Percentiles rank a stretch among this genome's conserved stretches.
phyloP scores from a whole-genome alignment of 1,140 invertebrate genomes.

The Pseudomyrmex pallidus region DNA sequence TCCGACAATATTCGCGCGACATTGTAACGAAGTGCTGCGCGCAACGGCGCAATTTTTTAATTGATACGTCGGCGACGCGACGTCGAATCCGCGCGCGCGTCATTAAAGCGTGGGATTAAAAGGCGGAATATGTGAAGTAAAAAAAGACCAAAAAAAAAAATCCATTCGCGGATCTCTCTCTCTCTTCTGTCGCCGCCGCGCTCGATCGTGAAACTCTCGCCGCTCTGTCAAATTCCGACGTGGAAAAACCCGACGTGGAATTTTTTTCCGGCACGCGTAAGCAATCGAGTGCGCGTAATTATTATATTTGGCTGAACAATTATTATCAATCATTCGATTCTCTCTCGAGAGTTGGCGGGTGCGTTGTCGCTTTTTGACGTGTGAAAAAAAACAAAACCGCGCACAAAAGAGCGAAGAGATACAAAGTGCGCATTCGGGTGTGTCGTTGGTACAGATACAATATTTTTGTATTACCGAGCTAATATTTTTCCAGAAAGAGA shows the following conservation, averaged over 20 bases:
- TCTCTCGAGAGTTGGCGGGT: too few relatives aligned
- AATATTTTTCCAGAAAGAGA: too few relatives aligned
- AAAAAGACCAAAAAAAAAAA: not conserved
- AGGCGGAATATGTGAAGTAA: conserved; percentile 29
- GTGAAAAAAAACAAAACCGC: too few relatives aligned
- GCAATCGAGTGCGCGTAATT: too few relatives aligned
- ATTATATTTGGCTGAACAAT: too few relatives aligned
- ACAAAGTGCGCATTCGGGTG: not conserved
- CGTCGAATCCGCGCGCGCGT: not conserved
- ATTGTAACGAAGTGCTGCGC: not conserved
- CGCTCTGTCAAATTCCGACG: conserved; percentile 12
- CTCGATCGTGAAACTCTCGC: not conserved
- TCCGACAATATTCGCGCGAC: conserved; percentile 7
- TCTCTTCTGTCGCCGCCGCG: not conserved
- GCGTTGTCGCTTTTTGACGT: conserved; percentile 7
- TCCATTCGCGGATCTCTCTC: not conserved
- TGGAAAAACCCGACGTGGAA: not conserved
- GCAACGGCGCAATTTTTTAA: conserved; percentile 46
- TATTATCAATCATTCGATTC: too few relatives aligned
- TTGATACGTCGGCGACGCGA: conserved; percentile 41
- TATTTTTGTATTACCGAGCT: not conserved
- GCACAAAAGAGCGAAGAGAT: too few relatives aligned
- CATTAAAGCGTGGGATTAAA: conserved; percentile 54
- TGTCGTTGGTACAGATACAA: not conserved
- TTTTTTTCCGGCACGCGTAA: not conserved